Evolutionary conservation across 2,113 vertebrate genomes (phyloP), one percentile per base, ranked within the genome.

Genomic region (Odontophorus gujanensis): DNA sequence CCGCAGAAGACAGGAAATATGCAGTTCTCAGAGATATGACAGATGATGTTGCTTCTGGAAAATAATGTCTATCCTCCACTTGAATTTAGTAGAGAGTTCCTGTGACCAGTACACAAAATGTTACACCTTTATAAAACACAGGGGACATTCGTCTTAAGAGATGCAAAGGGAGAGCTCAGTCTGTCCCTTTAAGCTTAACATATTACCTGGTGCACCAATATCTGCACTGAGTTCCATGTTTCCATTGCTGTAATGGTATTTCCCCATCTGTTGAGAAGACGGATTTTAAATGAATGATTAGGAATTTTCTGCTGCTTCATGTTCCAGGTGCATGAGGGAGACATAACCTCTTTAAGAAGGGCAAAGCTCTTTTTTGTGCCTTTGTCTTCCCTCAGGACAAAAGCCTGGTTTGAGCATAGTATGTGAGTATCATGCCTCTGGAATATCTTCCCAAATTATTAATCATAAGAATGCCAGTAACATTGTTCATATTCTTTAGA

Each of bases 71-170:
- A 9, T 74, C 25, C 14, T 65, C 28, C 28, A 17, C 18, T 32
- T 82, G 30, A 53, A 38, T 53, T 66, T 2, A 4, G 43, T 26
- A 58, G 32, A 30, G 5, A 62, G 9, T 1, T 83, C 28, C 45
- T 66, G 16, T 25, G 51, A n/a, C 11, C 45, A 72, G n/a, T 0
- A 1, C 16, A 42, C 3, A 72, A 14, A 68, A 9, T 1, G 4
- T 6, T 69, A 6, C 59, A 4, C 15, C 38, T 57, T 85, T 40
- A 25, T 47, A 67, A 90, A 71, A 72, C 30, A 40, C 1, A 1
- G 17, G 20, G 9, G 9, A 67, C 4, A 8, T 40, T 8, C 4
- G 7, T 58, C 50, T 25, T 11, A 5, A 69, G 7, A 77, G 4
- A 48, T 26, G 10, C 9, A 69, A 82, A 38, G 7, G 36, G 6